phyloP scores from a whole-genome alignment of 2,888 invertebrate species.

The Bembecia ichneumoniformis region DNA sequence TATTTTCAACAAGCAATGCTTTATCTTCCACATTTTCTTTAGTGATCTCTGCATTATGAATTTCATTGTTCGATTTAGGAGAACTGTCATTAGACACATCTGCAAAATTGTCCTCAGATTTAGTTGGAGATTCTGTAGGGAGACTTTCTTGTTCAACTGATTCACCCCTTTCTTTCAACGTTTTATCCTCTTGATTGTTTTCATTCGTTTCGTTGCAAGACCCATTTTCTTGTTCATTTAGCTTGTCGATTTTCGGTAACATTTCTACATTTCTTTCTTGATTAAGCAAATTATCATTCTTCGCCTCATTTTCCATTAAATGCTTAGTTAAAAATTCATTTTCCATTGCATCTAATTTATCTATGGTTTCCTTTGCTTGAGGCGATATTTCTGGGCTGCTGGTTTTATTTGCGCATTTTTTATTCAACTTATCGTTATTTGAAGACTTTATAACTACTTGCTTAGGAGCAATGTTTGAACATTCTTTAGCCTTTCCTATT shows the following conservation, averaged over 20 bases:
- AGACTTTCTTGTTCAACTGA: background rate
- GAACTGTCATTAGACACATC: conserved; percentile 52
- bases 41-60: background rate
- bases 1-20: background rate
- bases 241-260: background rate
- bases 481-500: conserved; percentile 56
- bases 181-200: background rate
- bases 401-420: conserved; percentile 17
- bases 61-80: conserved; percentile 21
- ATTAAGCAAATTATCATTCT: conserved; percentile 51
- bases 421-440: conserved; percentile 24
- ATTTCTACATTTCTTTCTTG: conserved; percentile 28
- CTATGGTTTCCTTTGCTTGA: conserved; percentile 42
- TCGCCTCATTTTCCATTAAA: conserved; percentile 32
- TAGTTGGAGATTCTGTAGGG: conserved; percentile 32
- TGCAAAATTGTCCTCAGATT: conserved; percentile 54
- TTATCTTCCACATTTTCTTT: background rate
- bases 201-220: background rate
- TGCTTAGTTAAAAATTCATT: conserved; percentile 46
- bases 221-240: background rate
- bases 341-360: conserved; percentile 54
- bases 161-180: background rate
- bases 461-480: conserved; percentile 41
- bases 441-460: conserved; percentile 51
- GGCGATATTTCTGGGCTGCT: conserved; percentile 26